Conservation (phyloP, 2,797 vertebrate genomes). For the Rhinogobio ventralis region DNA sequence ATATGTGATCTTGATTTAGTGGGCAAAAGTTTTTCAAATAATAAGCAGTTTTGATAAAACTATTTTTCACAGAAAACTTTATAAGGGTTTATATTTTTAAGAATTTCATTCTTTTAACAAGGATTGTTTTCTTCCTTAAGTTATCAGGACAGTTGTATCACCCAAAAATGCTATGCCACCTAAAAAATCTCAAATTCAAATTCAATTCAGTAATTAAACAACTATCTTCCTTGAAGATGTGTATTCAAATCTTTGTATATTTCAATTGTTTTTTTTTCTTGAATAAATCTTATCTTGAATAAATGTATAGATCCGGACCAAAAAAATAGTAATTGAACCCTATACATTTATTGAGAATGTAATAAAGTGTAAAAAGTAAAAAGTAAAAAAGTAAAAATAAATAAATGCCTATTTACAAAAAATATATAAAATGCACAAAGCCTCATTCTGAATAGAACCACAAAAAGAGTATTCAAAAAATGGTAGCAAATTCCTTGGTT, state of each 20-base stretch:
- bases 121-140: not conserved
- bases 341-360: not conserved
- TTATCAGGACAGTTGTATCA: not conserved
- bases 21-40: not conserved
- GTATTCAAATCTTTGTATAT: not conserved
- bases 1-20: not conserved
- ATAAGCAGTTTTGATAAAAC: not conserved
- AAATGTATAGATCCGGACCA: not conserved
- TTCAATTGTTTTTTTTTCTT: not conserved
- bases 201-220: not conserved
- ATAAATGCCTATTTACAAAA: not conserved
- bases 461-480: not conserved
- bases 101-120: not conserved
- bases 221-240: not conserved
- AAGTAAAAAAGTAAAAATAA: not conserved
- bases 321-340: not conserved
- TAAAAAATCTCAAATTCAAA: not conserved
- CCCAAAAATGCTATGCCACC: not conserved
- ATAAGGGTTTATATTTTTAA: not conserved
- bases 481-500: slow-evolving; percentile 10
- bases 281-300: not conserved
- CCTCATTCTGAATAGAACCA: not conserved
- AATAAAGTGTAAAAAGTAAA: too few relatives aligned
- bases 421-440: too few relatives aligned
- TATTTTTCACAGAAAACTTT: too few relatives aligned